Evolutionary conservation across 1,140 invertebrate genomes (phyloP), one percentile per base, ranked within the genome.

Genomic region (Procambarus clarkii): DNA sequence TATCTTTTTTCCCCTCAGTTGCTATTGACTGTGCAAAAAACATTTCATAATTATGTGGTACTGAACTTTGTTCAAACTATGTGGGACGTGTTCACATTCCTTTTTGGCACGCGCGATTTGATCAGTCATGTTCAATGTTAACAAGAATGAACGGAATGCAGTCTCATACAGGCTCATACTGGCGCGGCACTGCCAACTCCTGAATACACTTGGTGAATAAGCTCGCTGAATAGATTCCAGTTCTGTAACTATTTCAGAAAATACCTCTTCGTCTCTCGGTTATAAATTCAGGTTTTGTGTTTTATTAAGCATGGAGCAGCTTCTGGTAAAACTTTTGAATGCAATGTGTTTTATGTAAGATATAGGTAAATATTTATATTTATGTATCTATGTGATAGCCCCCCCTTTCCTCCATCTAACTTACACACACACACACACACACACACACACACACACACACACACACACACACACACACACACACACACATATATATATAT

Each of bases 61-160:
- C 34, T 74, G n/a, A 74, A 74, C 69, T 74, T 24, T 74, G 69
- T 34, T 34, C 24, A 74, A 74, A 74, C 69, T 74, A 74, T 74
- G 69, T 11, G 24, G n/a, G 69, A 64, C 24, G 21, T 5, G 2
- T 15, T 34, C 69, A 74, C 69, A 34, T 74, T 9, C 21, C n/a
- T 2, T n/a, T 2, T n/a, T 11, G 34, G 7, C 69, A 64, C 60
- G 13, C 4, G 18, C 18, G 21, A 64, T 64, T 64, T 64, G 15
- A 15, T 5, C 60, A 15, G 13, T 64, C 60, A 64, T 18, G 60
- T 64, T 64, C 60, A 64, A 64, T 64, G 3, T 64, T 64, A 64
- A 64, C 60, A 64, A 18, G 2, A 64, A 64, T 64, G 60, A 64
- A 64, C 60, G 4, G 21, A 18, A 18, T 64, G 13, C 13, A 64